Evolutionary conservation across 2,888 invertebrate species (phyloP).

Genomic region (Heliconius erato): DNA sequence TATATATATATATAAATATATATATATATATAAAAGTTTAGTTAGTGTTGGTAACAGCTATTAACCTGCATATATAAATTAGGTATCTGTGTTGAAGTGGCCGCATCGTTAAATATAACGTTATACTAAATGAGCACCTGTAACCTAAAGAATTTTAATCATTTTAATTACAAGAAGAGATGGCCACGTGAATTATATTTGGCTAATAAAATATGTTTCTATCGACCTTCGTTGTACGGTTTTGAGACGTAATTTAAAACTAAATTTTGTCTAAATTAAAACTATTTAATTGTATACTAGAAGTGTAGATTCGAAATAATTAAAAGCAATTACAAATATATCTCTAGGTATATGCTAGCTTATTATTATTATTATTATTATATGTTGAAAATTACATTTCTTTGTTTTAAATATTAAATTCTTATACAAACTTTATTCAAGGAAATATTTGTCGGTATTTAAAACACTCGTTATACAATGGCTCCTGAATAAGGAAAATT

Average conservation of each 20-base stretch:
- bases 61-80: slow-evolving; percentile 23
- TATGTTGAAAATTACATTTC: too few species aligned
- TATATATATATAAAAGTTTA: too few species aligned
- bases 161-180: neutral
- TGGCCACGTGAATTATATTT: neutral
- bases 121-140: slow-evolving; percentile 16
- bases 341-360: too few species aligned
- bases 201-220: neutral
- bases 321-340: too few species aligned
- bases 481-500: neutral
- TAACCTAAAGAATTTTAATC: slow-evolving; percentile 1
- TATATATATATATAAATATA: neutral
- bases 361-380: too few species aligned
- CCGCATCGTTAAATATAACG: neutral
- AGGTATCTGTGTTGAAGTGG: neutral
- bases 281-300: neutral
- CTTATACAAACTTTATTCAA: neutral
- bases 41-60: neutral
- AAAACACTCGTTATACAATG: neutral
- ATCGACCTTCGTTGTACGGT: neutral
- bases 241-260: neutral
- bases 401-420: too few species aligned
- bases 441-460: neutral
- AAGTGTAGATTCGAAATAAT: too few species aligned
- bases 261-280: too few species aligned